A percentile compares a stretch with the other conserved stretches of the same genome.
These are phyloP conservation scores for Leptoclinus maculatus DNA, from an alignment of 2,797 vertebrate species.

Conservation along the genomic window DNA sequence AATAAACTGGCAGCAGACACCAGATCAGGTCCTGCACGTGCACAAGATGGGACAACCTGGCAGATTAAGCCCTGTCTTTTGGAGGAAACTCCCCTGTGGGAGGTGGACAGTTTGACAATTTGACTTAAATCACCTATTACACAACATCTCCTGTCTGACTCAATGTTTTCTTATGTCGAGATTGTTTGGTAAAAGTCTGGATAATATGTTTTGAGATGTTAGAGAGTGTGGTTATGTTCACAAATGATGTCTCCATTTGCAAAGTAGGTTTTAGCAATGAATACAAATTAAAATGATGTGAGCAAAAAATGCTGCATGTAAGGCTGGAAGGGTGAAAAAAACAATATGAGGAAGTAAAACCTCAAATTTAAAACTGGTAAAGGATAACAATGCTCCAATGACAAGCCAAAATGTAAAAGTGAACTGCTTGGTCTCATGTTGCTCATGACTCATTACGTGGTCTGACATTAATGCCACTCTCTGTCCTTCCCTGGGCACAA, in stretches of 20 bases:
- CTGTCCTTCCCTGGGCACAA: conserved; percentile 80
- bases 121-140: not conserved
- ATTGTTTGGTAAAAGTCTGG: not conserved
- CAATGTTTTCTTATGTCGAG: not conserved
- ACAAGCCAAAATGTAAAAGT: conserved; percentile 12
- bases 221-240: not conserved
- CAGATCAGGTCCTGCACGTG: conserved; percentile 53
- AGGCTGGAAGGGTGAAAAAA: not conserved
- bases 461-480: conserved; percentile 72
- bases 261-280: not conserved
- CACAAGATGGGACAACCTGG: conserved; percentile 46
- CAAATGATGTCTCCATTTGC: not conserved
- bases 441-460: conserved; percentile 77
- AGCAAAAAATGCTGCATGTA: not conserved
- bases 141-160: not conserved
- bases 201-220: not conserved
- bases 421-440: conserved; percentile 41
- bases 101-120: conserved; percentile 1
- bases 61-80: conserved; percentile 27
- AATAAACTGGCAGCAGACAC: conserved; percentile 74
- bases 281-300: not conserved
- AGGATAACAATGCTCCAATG: not conserved
- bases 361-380: not conserved
- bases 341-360: not conserved
- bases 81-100: conserved; percentile 32